Percentiles rank a stretch among this genome's conserved stretches.
These are phyloP conservation scores for Phasia obesa DNA, from an alignment of 2,888 invertebrate species.

Conservation along the genomic window DNA sequence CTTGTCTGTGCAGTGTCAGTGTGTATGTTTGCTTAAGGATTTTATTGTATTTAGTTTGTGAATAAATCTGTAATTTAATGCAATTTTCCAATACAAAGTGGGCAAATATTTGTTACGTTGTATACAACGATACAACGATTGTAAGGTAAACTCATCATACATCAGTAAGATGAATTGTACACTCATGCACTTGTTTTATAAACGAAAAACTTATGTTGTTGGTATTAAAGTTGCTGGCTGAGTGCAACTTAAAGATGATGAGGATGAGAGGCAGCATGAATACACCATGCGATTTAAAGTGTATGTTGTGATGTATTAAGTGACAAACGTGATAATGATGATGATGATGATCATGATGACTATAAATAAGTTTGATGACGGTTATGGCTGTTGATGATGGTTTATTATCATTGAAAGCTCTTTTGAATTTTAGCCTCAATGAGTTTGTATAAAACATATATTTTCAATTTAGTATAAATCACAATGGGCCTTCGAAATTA, in stretches of 20 bases:
- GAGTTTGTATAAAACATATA: slow-evolving; percentile 53
- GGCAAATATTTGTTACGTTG: slow-evolving; percentile 69
- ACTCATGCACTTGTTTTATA: slow-evolving; percentile 29
- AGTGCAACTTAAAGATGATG: slow-evolving; percentile 16
- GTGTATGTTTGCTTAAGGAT: slow-evolving; percentile 15
- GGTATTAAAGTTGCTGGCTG: slow-evolving; percentile 13
- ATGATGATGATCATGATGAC: slow-evolving; percentile 18
- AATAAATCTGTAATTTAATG: slow-evolving; percentile 71
- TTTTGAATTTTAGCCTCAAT: slow-evolving; percentile 62
- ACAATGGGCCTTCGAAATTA: slow-evolving; percentile 1
- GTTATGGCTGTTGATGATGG: slow-evolving; percentile 60
- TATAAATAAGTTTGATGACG: slow-evolving; percentile 19
- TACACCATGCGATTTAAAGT: slow-evolving; percentile 26
- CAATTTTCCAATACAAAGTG: slow-evolving; percentile 70
- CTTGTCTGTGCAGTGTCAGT: slow-evolving; percentile 1
- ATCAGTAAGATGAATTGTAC: slow-evolving; percentile 11
- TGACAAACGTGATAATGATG: slow-evolving; percentile 25
- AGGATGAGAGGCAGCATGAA: slow-evolving; percentile 39
- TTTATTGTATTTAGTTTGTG: slow-evolving; percentile 71
- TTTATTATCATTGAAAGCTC: slow-evolving; percentile 65
- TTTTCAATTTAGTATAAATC: slow-evolving; percentile 54
- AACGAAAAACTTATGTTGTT: slow-evolving; percentile 38
- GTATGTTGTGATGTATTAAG: slow-evolving; percentile 32
- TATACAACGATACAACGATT: background rate
- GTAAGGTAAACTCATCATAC: too few relatives aligned